phyloP scores from a whole-genome alignment of 2,797 vertebrate species.

The Melanotaenia trifasciata region DNA sequence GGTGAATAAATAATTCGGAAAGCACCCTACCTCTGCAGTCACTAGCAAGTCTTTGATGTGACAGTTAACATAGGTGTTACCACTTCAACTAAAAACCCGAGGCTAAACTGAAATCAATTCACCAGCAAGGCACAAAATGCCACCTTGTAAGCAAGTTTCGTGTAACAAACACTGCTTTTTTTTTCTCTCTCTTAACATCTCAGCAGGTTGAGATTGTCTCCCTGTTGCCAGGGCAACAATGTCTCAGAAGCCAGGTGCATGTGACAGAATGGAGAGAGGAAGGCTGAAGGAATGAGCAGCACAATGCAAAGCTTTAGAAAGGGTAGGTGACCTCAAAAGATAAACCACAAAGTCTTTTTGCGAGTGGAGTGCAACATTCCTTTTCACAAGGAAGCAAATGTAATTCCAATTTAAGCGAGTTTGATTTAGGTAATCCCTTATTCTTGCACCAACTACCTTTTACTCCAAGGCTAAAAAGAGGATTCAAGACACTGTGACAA shows the following conservation, averaged over 20 bases:
- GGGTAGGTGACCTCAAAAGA: slow-evolving; percentile 63
- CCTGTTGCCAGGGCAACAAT: slow-evolving; percentile 79
- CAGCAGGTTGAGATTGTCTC: slow-evolving; percentile 62
- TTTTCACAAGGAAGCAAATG: slow-evolving; percentile 64
- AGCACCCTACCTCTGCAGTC: slow-evolving; percentile 36
- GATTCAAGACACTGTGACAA: slow-evolving; percentile 37
- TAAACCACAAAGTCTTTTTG: slow-evolving; percentile 39
- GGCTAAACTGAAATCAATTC: slow-evolving; percentile 61
- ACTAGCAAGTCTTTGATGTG: slow-evolving; percentile 55
- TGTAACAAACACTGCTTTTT: slow-evolving; percentile 37
- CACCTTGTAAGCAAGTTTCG: slow-evolving; percentile 67
- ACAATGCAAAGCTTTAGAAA: slow-evolving; percentile 57
- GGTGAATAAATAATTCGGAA: slow-evolving; percentile 52
- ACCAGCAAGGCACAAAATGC: slow-evolving; percentile 59
- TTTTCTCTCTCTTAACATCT: slow-evolving; percentile 46
- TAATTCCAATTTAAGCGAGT: slow-evolving; percentile 63
- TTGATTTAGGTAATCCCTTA: slow-evolving; percentile 71
- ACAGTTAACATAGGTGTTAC: slow-evolving; percentile 65
- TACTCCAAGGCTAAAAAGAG: slow-evolving; percentile 65
- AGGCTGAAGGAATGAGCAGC: slow-evolving; percentile 52
- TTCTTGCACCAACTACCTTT: slow-evolving; percentile 66
- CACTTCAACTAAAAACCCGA: slow-evolving; percentile 50
- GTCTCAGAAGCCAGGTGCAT: slow-evolving; percentile 64
- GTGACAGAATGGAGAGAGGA: slow-evolving; percentile 60
- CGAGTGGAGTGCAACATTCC: slow-evolving; percentile 50